Evolutionary conservation across 2,888 invertebrate species (phyloP).

Genomic region (Dexiosoma caninum): DNA sequence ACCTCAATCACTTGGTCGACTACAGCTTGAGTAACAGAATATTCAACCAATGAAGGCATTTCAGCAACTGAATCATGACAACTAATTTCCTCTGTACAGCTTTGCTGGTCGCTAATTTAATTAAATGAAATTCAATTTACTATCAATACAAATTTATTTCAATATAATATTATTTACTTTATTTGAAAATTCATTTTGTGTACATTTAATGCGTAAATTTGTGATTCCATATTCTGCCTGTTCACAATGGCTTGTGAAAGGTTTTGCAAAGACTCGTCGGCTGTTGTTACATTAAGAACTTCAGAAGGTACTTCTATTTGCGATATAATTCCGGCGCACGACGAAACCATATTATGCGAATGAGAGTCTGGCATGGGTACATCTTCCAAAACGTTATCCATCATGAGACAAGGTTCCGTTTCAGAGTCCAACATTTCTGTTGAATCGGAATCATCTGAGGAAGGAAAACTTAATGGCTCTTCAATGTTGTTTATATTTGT

Average conservation of each 20-base stretch:
- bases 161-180: constrained; percentile 71
- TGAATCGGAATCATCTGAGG: constrained; percentile 83
- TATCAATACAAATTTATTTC: no score
- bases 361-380: constrained; percentile 83
- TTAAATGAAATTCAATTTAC: no score
- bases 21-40: constrained; percentile 80
- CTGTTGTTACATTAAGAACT: constrained; percentile 69
- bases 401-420: constrained; percentile 89
- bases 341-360: constrained; percentile 84
- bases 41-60: constrained; percentile 78
- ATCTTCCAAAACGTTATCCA: constrained; percentile 86
- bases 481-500: no score
- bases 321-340: constrained; percentile 79
- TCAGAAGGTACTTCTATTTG: constrained; percentile 78
- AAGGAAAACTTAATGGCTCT: no score
- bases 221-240: constrained; percentile 83
- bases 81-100: constrained; percentile 76
- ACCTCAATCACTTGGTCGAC: constrained; percentile 87
- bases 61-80: constrained; percentile 79
- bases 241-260: constrained; percentile 87
- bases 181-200: constrained; percentile 78
- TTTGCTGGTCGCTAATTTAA: constrained; percentile 64
- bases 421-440: constrained; percentile 88
- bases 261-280: constrained; percentile 86
- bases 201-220: constrained; percentile 73